Conservation (phyloP, 2,888 invertebrate genomes). For the Pemphredon lugubris region DNA sequence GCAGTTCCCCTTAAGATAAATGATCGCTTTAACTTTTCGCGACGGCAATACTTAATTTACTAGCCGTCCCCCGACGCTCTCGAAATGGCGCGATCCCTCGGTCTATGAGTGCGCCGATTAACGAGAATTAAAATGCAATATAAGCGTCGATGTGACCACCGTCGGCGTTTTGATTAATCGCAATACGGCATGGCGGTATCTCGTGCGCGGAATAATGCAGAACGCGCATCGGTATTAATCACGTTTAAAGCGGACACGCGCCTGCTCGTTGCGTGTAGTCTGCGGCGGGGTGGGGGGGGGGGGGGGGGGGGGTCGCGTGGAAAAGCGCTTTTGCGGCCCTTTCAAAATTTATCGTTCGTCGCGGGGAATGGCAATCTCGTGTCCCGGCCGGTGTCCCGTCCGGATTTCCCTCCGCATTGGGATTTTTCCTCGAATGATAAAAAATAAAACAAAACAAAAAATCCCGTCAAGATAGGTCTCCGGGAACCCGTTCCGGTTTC, state of each 20-base stretch:
- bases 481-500: neutral
- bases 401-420: conserved; percentile 18
- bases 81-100: conserved; percentile 8
- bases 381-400: conserved; percentile 10
- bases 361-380: conserved; percentile 28
- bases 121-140: conserved; percentile 43
- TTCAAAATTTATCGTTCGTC: conserved; percentile 46
- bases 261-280: conserved; percentile 23
- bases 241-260: conserved; percentile 59
- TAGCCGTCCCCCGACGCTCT: no score
- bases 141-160: conserved; percentile 29
- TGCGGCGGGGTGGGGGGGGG: conserved; percentile 27
- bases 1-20: conserved; percentile 13
- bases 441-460: neutral
- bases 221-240: conserved; percentile 63
- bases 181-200: conserved; percentile 4
- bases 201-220: conserved; percentile 54
- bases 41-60: conserved; percentile 17
- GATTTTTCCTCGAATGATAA: conserved; percentile 8
- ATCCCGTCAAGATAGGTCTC: neutral
- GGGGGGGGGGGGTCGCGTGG: neutral
- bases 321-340: conserved; percentile 39
- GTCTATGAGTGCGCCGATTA: conserved; percentile 30
- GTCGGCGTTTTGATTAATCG: conserved; percentile 67
- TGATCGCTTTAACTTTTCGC: neutral